Conservation (phyloP, 2,797 vertebrate genomes). For the Microchirus variegatus region DNA sequence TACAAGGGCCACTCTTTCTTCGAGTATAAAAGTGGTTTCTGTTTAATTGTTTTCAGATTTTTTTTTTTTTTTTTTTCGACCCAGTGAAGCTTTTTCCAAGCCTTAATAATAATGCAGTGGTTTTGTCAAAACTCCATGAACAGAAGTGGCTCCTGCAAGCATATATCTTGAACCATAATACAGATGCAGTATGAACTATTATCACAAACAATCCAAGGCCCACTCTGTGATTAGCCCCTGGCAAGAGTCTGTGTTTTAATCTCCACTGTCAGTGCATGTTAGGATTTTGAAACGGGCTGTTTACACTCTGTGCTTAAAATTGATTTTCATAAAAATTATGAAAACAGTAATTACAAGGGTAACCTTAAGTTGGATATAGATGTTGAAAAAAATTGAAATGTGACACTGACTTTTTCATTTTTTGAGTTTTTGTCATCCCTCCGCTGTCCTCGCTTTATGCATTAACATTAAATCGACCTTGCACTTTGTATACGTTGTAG, state of each 20-base stretch:
- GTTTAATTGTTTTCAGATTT: constrained; percentile 83
- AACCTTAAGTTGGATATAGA: too few relatives aligned
- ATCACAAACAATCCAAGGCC: too few relatives aligned
- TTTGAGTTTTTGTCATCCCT: constrained; percentile 38
- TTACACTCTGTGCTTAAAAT: too few relatives aligned
- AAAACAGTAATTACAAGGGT: too few relatives aligned
- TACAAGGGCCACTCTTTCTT: constrained; percentile 76
- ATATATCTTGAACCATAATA: not conserved
- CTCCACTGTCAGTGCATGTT: too few relatives aligned
- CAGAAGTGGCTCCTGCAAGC: constrained; percentile 54
- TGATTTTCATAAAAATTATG: too few relatives aligned
- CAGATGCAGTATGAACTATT: too few relatives aligned
- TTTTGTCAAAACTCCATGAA: constrained; percentile 70
- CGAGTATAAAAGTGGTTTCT: constrained; percentile 76
- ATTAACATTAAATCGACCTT: constrained; percentile 27
- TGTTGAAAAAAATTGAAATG: too few relatives aligned
- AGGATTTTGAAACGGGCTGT: too few relatives aligned
- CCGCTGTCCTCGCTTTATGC: constrained; percentile 13
- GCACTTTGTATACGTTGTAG: too few relatives aligned
- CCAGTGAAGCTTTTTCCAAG: constrained; percentile 60
- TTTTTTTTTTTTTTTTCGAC: constrained; percentile 43
- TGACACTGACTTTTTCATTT: constrained; percentile 34
- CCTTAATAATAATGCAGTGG: constrained; percentile 71
- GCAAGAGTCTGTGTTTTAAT: too few relatives aligned
- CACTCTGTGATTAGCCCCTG: too few relatives aligned